Evolutionary conservation across 2,888 invertebrate genomes (phyloP).

Genomic region (Ectobius pallidus): DNA sequence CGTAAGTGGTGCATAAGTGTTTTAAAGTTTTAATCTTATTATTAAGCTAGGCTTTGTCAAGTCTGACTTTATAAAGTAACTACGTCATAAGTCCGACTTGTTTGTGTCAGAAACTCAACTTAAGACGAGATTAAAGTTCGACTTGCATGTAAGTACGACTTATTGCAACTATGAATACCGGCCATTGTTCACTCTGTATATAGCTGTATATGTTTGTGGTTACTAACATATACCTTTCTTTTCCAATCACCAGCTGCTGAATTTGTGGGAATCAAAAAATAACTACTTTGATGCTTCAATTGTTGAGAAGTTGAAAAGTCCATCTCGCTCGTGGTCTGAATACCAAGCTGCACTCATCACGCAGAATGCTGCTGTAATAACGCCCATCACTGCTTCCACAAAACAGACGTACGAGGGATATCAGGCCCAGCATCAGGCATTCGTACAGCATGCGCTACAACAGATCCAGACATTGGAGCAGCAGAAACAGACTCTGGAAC

Average conservation of each 20-base stretch:
- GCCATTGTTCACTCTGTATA: no score
- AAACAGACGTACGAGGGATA: conserved; percentile 87
- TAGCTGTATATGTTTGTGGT: no score
- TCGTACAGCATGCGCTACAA: conserved; percentile 87
- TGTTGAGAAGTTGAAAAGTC: conserved; percentile 86
- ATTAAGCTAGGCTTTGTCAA: no score
- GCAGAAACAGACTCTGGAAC: conserved; percentile 72
- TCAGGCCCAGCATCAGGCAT: conserved; percentile 94
- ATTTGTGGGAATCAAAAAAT: conserved; percentile 96
- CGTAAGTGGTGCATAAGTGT: no score
- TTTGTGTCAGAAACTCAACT: no score
- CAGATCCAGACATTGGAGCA: conserved; percentile 74
- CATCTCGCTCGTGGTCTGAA: conserved; percentile 85
- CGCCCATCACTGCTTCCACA: conserved; percentile 77
- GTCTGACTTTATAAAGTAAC: no score
- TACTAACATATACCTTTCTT: no score
- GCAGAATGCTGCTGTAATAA: conserved; percentile 77
- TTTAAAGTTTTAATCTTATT: no score
- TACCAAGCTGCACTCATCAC: conserved; percentile 86
- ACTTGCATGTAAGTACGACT: no score
- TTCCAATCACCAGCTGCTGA: conserved; percentile 65
- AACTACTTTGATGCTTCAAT: conserved; percentile 84
- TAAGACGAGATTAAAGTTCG: no score
- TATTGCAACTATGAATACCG: no score
- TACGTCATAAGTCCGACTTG: no score